A percentile compares a stretch with the other conserved stretches of the same genome.
phyloP scores from a whole-genome alignment of 1,140 invertebrate species.

The Nephila pilipes region DNA sequence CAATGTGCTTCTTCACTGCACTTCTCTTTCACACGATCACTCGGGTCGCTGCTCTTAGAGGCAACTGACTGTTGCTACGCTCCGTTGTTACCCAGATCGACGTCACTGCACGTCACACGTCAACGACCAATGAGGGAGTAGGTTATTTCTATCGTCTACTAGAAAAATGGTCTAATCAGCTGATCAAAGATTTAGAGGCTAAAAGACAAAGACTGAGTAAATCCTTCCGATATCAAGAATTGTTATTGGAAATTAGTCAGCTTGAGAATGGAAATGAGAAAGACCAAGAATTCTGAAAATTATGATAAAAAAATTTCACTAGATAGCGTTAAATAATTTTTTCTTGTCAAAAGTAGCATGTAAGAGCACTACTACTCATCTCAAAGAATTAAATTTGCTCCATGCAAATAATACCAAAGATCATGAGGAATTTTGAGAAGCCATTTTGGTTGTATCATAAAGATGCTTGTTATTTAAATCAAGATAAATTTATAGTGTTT shows the following conservation, averaged over 20 bases:
- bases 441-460: no score
- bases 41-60: constrained; percentile 74
- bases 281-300: background rate
- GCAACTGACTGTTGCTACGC: constrained; percentile 76
- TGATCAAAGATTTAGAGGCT: constrained; percentile 50
- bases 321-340: no score
- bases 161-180: constrained; percentile 72
- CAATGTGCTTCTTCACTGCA: constrained; percentile 60
- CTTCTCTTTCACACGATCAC: constrained; percentile 10
- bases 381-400: no score
- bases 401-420: no score
- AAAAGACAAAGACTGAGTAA: background rate
- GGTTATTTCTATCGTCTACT: constrained; percentile 51
- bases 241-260: background rate
- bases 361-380: no score
- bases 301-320: no score
- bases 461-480: no score
- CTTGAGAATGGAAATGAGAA: background rate
- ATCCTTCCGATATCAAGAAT: background rate
- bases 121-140: constrained; percentile 64
- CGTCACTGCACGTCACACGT: constrained; percentile 70
- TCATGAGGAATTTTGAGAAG: no score
- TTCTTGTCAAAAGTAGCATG: no score
- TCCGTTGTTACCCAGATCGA: constrained; percentile 70
- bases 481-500: no score